A percentile compares a stretch with the other conserved stretches of the same genome.
Evolutionary conservation across 2,888 invertebrate genomes (phyloP).

Genomic region (Cosmorhoe ocellata): DNA sequence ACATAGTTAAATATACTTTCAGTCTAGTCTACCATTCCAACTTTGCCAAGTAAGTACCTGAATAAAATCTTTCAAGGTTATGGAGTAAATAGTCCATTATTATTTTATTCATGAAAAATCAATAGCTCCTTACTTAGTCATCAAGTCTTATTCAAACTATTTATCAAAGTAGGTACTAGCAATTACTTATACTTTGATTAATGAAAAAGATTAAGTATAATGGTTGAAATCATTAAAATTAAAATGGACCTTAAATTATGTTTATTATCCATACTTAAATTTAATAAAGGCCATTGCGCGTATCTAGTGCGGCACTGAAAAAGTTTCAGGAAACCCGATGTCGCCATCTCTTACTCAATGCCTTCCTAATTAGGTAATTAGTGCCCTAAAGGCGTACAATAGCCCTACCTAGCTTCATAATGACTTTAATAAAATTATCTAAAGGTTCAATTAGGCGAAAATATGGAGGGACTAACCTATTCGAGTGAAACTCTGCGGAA

Average conservation of each 20-base stretch:
- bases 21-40: no score
- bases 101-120: no score
- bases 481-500: constrained; percentile 17
- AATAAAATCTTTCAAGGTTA: no score
- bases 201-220: no score
- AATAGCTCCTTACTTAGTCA: no score
- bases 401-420: constrained; percentile 14
- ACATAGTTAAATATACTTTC: no score
- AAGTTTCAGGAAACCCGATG: constrained; percentile 18
- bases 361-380: constrained; percentile 19
- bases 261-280: constrained; percentile 16
- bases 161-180: no score
- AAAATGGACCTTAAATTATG: constrained; percentile 1
- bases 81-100: no score
- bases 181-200: no score
- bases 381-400: constrained; percentile 3
- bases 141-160: no score
- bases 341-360: constrained; percentile 7
- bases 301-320: constrained; percentile 14
- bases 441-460: constrained; percentile 33
- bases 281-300: constrained; percentile 17
- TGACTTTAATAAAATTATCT: constrained; percentile 27
- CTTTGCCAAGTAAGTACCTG: no score
- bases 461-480: constrained; percentile 28
- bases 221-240: not conserved